A percentile compares a stretch with the other conserved stretches of the same genome.
phyloP scores from a whole-genome alignment of 1,140 invertebrate species.

The Bombyx mori region ASM3026992v2 NC_085127.1:9210001-9210500 shows the following conservation, averaged over 20 bases:
- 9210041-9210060: too few relatives aligned
- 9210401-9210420: slow-evolving; percentile 88
- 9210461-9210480: slow-evolving; percentile 5
- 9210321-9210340: slow-evolving; percentile 75
- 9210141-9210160: too few relatives aligned
- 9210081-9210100: too few relatives aligned
- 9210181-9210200: too few relatives aligned
- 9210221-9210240: not conserved
- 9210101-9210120: too few relatives aligned
- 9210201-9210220: too few relatives aligned
- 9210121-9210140: too few relatives aligned
- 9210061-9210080: too few relatives aligned
- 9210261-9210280: not conserved
- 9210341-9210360: slow-evolving; percentile 78
- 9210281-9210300: slow-evolving; percentile 77
- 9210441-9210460: slow-evolving; percentile 70
- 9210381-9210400: slow-evolving; percentile 78
- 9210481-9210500: not conserved
- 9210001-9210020: too few relatives aligned
- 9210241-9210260: not conserved
- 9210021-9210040: too few relatives aligned
- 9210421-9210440: slow-evolving; percentile 82
- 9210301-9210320: slow-evolving; percentile 72
- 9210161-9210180: too few relatives aligned
- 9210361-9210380: slow-evolving; percentile 80